Evolutionary conservation across 2,113 vertebrate genomes (phyloP), one percentile per base, ranked within the genome.

Genomic region (Oophaga pumilio): DNA sequence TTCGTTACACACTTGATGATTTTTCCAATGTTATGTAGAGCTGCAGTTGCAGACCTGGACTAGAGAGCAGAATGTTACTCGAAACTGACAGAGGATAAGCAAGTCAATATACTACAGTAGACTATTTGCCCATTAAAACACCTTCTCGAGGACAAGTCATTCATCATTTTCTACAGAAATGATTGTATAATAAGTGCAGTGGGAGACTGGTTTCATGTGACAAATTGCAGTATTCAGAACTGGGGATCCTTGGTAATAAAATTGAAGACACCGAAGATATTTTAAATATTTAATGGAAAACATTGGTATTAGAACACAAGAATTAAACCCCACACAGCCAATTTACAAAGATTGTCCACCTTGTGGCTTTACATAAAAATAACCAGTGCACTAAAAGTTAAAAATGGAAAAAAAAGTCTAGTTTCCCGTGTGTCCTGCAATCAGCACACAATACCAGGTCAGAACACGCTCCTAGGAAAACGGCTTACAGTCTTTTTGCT

Each of bases 231-330:
- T 43, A 43, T 43, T 43, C 33, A 43, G 33, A 43, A 43, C 33
- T 43, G 33, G 33, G 33, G 33, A 43, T 26, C 13, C 4, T 28
- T 17, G 20, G 0, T 62, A 62, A 20, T 17, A 62, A 14, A 14
- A 69, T 22, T 20, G 5, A 74, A 74, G 8, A 49, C 22, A 84
- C 50, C 49, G 1, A 6, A 20, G 14, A 49, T 28, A 17, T 88
- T 50, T 88, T 76, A 76, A 66, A 83, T 83, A 83, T 88, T 88
- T 88, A 88, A 77, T 88, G 74, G 62, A 82, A 84, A 88, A 88
- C 43, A 82, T 56, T 50, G 15, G 53, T 60, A 26, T 60, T 56
- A 22, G 64, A 69, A 83, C 86, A 76, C 62, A 84, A 68, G 74
- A 59, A 76, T 76, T 52, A 13, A 13, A 60, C 33, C 24, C 71